Evolutionary conservation across 2,797 vertebrate species (phyloP), one percentile per base, ranked within the genome.

Genomic region (Semotilus atromaculatus): DNA sequence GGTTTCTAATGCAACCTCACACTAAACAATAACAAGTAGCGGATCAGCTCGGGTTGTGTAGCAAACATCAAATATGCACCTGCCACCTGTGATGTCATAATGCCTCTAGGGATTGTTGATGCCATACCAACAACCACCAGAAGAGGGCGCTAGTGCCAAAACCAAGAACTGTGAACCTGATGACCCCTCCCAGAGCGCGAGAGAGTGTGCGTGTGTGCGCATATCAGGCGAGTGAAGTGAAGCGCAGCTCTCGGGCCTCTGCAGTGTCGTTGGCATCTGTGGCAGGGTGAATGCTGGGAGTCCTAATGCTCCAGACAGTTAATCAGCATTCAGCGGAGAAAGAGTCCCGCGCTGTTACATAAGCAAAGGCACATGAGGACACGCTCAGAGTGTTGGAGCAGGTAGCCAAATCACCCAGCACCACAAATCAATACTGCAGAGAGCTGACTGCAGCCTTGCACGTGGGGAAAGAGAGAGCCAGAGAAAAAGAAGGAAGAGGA

Each of bases 351-450:
- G 58, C 79, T 90, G 92, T 96, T 95, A 94, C 93, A 93, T 95
- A 96, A 96, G 92, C 92, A 89, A 91, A 95, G 94, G 94, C 95
- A 95, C 93, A 93, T 91, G 94, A 95, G 95, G 95, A 95, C 93
- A 95, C 88, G 66, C 88, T 92, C 87, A 18, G 7, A 72, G 64
- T 60, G 74, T 58, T 58, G 4, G 53, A 79, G 75, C 76, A 43
- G 58, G 79, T 81, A 85, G 87, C 75, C 79, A 74, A 88, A 88
- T 86, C 91, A 91, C 85, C 88, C 91, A 93, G 93, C 92, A 93
- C 78, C 93, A 94, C 92, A 91, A 94, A 95, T 95, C 94, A 92
- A 94, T 96, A 93, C 93, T 93, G 94, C 95, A 94, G 94, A n/a
- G 89, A 89, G 87, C 85, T 71, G 85, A 87, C 90, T 86, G 82